Evolutionary conservation across 2,113 vertebrate genomes (phyloP).

Genomic region (Proteles cristata): DNA sequence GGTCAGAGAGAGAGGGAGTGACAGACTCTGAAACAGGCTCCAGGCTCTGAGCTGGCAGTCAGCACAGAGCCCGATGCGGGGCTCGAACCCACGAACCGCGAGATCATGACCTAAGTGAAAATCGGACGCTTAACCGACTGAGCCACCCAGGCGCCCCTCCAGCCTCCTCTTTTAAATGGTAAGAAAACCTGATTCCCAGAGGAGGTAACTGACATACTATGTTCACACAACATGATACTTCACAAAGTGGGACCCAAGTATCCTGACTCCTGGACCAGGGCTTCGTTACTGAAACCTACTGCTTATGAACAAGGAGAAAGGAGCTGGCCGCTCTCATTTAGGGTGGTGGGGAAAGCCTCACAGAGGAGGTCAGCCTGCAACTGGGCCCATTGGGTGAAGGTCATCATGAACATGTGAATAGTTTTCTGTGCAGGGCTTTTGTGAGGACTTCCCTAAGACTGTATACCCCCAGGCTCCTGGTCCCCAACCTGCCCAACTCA

Average conservation of each 20-base stretch:
- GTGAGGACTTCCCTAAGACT: neutral
- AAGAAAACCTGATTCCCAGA: neutral
- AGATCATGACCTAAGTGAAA: too few relatives aligned
- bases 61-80: too few relatives aligned
- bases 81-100: too few relatives aligned
- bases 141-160: too few relatives aligned
- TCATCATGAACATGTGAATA: too few relatives aligned
- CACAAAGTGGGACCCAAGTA: neutral
- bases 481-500: neutral
- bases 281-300: neutral
- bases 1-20: too few relatives aligned
- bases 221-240: neutral
- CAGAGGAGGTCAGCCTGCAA: too few relatives aligned
- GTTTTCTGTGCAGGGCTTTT: neutral
- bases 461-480: neutral
- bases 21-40: too few relatives aligned
- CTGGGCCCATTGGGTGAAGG: neutral
- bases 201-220: neutral
- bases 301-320: neutral
- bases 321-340: neutral
- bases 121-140: too few relatives aligned
- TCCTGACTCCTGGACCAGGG: neutral
- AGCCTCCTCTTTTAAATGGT: neutral
- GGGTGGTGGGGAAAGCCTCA: neutral
- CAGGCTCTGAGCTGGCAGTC: too few relatives aligned